phyloP scores from a whole-genome alignment of 2,113 vertebrate species.

The Marmota flaviventris region DNA sequence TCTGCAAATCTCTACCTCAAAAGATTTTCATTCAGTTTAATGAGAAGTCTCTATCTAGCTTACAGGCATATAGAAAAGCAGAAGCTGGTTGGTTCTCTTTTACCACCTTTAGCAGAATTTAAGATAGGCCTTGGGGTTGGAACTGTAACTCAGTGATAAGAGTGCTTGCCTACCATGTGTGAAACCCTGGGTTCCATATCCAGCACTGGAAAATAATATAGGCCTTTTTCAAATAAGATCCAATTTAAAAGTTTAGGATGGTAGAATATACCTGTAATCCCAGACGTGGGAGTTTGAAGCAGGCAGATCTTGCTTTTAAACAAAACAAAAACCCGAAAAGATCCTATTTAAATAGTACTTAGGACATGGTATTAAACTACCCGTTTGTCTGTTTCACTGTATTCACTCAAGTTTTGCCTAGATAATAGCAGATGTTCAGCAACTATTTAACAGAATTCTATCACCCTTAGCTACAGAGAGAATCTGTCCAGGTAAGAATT shows the following conservation, averaged over 20 bases:
- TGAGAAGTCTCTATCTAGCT: neutral
- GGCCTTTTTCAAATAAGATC: neutral
- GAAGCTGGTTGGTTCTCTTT: neutral
- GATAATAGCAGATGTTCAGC: neutral
- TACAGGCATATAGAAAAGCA: neutral
- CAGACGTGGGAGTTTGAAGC: neutral
- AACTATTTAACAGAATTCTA: constrained; percentile 6
- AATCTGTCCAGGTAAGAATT: neutral
- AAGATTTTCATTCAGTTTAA: constrained; percentile 18
- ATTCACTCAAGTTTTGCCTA: neutral
- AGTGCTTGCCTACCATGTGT: neutral
- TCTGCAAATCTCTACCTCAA: neutral
- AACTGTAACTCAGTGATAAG: neutral
- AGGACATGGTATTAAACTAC: neutral
- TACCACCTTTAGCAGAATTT: neutral
- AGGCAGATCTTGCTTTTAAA: neutral
- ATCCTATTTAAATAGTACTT: constrained; percentile 18
- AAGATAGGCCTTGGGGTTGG: neutral
- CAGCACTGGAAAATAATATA: neutral
- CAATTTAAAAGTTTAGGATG: neutral
- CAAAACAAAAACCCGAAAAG: neutral
- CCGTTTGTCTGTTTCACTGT: neutral
- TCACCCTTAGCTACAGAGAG: neutral
- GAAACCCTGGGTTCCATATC: neutral
- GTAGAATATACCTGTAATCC: neutral